These are phyloP conservation scores for Uropsilus gracilis DNA, from an alignment of 2,113 vertebrate genomes.

Conservation along the genomic window DNA sequence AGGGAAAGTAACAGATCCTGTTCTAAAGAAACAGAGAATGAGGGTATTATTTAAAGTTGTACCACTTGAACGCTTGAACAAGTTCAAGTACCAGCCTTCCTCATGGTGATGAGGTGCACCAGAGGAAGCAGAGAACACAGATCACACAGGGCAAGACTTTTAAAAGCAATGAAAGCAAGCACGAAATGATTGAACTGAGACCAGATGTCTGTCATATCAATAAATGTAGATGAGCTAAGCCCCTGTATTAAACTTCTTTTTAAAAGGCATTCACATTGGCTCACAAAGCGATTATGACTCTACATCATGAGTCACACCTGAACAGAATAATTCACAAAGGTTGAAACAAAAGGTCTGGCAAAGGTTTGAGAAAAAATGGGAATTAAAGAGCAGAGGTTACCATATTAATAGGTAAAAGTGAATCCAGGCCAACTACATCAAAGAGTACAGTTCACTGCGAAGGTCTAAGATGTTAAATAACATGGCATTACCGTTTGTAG, in stretches of 20 bases:
- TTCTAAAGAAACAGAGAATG: neutral
- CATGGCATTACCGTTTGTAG: neutral
- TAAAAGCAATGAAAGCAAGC: slow-evolving; percentile 10
- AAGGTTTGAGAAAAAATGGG: slow-evolving; percentile 19
- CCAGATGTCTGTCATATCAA: neutral
- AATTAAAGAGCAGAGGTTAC: slow-evolving; percentile 20
- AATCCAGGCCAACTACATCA: neutral
- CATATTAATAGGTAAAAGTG: neutral
- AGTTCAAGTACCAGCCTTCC: neutral
- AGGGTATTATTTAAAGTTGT: neutral
- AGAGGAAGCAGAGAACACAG: neutral
- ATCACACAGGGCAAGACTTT: neutral
- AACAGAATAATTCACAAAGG: slow-evolving; percentile 13
- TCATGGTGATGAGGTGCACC: neutral
- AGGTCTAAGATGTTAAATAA: neutral
- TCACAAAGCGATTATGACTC: slow-evolving; percentile 16
- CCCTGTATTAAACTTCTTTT: neutral
- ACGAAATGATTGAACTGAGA: neutral
- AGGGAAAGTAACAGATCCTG: neutral
- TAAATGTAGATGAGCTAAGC: slow-evolving; percentile 31
- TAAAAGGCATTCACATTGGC: neutral
- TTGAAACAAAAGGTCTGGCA: neutral
- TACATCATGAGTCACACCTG: neutral
- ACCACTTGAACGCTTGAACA: neutral
- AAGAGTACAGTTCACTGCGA: neutral